Percentiles rank a stretch among this genome's conserved stretches.
These are phyloP conservation scores for Grammomys surdaster DNA, from an alignment of 2,113 vertebrate species.

Conservation along the genomic window DNA sequence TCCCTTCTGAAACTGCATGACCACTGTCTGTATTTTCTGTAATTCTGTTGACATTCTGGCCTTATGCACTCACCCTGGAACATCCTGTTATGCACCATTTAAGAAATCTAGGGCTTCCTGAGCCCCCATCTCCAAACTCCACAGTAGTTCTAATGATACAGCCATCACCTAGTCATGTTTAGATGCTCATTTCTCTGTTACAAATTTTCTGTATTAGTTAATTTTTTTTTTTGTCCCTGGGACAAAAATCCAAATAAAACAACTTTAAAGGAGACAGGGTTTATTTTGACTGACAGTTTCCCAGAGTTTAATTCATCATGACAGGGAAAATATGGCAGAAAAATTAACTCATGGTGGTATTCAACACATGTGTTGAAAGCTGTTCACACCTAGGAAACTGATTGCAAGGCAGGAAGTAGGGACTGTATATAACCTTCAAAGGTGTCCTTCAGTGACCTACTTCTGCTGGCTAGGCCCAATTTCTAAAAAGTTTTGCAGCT, in stretches of 20 bases:
- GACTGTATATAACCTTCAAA: background rate
- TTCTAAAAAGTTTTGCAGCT: background rate
- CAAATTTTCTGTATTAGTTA: background rate
- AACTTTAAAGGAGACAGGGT: background rate
- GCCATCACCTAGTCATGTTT: background rate
- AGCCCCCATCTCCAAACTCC: background rate
- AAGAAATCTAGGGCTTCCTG: background rate
- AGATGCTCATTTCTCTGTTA: background rate
- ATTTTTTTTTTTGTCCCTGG: background rate
- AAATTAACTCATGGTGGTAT: background rate
- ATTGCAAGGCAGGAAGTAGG: background rate
- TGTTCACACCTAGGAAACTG: background rate
- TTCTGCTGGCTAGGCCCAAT: background rate
- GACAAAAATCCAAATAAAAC: background rate
- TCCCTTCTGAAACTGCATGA: background rate
- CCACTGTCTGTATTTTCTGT: too few species aligned
- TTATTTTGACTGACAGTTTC: background rate
- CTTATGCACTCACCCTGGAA: background rate
- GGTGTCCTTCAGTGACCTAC: background rate
- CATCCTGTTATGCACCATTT: background rate
- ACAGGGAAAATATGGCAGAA: background rate
- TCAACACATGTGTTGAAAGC: background rate
- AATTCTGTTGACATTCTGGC: background rate
- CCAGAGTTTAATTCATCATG: background rate
- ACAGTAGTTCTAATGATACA: background rate